Evolutionary conservation across 2,113 vertebrate species (phyloP).

Genomic region (Tachysurus fulvidraco): DNA sequence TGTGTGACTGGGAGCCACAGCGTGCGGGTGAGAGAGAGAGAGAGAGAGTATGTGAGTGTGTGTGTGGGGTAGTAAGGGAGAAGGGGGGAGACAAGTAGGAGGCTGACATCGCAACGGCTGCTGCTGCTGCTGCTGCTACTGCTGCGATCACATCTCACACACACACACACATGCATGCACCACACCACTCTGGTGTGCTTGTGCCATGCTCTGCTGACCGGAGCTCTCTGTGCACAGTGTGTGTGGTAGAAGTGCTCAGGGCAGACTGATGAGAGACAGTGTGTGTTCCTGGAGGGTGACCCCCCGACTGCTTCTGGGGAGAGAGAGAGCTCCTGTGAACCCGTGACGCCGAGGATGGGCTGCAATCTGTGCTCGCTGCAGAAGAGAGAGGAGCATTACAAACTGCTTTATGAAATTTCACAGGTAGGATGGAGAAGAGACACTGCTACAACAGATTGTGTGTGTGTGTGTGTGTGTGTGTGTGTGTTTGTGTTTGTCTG

Average conservation of each 20-base stretch:
- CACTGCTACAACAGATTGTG: background rate
- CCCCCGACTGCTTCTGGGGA: conserved; percentile 84
- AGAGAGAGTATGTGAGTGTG: background rate
- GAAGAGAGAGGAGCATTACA: conserved; percentile 99
- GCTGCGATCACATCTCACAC: conserved; percentile 21
- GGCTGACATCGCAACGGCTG: conserved; percentile 74
- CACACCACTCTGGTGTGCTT: conserved; percentile 28
- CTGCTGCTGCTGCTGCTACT: conserved; percentile 53
- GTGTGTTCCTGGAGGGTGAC: conserved; percentile 87
- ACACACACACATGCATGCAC: conserved; percentile 43
- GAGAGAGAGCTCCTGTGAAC: conserved; percentile 80
- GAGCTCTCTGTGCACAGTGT: conserved; percentile 53
- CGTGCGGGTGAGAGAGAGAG: conserved; percentile 31
- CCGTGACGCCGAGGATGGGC: conserved; percentile 91
- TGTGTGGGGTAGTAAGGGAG: conserved; percentile 43
- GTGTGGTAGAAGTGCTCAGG: conserved; percentile 76
- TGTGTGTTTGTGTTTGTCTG: background rate
- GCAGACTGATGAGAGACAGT: conserved; percentile 93
- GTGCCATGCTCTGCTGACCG: conserved; percentile 42
- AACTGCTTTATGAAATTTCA: conserved; percentile 99
- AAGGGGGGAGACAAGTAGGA: conserved; percentile 56
- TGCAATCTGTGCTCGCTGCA: conserved; percentile 99
- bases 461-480: background rate
- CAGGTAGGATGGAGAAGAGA: conserved; percentile 83
- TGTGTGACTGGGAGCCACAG: conserved; percentile 76